These are phyloP conservation scores for Colaptes auratus DNA, from an alignment of 2,113 vertebrate genomes.

Conservation along the genomic window DNA sequence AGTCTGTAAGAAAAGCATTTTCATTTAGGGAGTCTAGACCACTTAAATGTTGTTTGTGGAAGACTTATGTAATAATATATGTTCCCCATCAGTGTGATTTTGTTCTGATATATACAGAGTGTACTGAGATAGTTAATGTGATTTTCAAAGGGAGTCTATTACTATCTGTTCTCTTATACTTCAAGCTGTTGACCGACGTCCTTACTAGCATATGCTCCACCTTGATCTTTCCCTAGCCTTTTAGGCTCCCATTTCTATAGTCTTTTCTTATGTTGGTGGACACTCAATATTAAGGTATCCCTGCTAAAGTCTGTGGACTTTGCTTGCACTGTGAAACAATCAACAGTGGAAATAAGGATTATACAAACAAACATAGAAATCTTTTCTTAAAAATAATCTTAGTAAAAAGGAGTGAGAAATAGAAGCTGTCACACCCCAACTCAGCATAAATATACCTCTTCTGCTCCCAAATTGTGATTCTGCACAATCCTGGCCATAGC, in stretches of 20 bases:
- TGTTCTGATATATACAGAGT: background rate
- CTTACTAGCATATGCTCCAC: background rate
- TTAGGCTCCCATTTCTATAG: background rate
- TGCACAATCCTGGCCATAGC: background rate
- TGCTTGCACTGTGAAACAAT: background rate
- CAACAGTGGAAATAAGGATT: background rate
- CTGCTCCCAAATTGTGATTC: background rate
- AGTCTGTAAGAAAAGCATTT: background rate
- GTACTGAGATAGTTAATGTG: background rate
- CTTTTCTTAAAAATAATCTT: background rate
- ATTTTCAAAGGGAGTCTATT: background rate
- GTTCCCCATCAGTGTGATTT: conserved; percentile 2
- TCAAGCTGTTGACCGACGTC: background rate
- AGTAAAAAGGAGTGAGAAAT: background rate
- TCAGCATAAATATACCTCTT: conserved; percentile 1
- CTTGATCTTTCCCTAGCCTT: background rate
- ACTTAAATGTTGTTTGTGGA: background rate
- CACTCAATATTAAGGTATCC: background rate
- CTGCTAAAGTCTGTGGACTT: background rate
- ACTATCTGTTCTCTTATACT: background rate
- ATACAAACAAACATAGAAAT: background rate
- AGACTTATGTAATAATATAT: background rate
- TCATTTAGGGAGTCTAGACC: background rate
- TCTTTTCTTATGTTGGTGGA: background rate
- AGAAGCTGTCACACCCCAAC: background rate